A percentile compares a stretch with the other conserved stretches of the same genome.
These are phyloP conservation scores for Cathartes aura DNA, from an alignment of 2,113 vertebrate species.

Conservation along the genomic window DNA sequence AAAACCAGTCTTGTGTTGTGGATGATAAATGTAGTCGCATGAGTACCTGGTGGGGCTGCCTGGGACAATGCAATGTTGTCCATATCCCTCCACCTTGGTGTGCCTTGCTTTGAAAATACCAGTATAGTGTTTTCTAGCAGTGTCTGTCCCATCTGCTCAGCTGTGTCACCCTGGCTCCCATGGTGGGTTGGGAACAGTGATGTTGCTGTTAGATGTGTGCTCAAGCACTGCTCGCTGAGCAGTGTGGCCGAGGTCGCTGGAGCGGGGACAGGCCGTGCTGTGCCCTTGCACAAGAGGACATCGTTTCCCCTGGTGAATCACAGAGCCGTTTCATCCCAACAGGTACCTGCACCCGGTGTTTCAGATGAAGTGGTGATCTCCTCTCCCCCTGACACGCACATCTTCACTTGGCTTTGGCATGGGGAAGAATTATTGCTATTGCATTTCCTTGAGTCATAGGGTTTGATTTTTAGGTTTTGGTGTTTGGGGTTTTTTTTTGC, in stretches of 20 bases:
- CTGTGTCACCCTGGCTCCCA: background rate
- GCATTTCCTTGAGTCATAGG: background rate
- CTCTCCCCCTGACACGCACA: background rate
- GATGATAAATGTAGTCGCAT: accelerated
- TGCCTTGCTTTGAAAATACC: background rate
- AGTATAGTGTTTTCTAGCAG: accelerated
- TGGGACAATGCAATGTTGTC: background rate
- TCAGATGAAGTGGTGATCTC: background rate
- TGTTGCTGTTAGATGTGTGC: background rate
- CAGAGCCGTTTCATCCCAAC: background rate
- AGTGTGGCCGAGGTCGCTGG: accelerated
- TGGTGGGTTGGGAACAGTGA: background rate
- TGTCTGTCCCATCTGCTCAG: background rate
- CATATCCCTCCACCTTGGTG: accelerated
- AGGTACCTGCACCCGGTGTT: background rate
- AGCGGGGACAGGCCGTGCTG: background rate
- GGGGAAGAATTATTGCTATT: background rate
- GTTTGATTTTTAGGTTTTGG: background rate
- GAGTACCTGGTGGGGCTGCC: background rate
- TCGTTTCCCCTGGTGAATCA: background rate
- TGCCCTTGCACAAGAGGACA: background rate
- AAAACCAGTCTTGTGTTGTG: background rate
- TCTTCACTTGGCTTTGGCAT: background rate
- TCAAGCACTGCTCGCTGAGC: accelerated
- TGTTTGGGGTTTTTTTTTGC: background rate